Percentiles rank a stretch among this genome's conserved stretches.
phyloP scores from a whole-genome alignment of 2,888 invertebrate genomes.

The Exephanes ischioxanthus region DNA sequence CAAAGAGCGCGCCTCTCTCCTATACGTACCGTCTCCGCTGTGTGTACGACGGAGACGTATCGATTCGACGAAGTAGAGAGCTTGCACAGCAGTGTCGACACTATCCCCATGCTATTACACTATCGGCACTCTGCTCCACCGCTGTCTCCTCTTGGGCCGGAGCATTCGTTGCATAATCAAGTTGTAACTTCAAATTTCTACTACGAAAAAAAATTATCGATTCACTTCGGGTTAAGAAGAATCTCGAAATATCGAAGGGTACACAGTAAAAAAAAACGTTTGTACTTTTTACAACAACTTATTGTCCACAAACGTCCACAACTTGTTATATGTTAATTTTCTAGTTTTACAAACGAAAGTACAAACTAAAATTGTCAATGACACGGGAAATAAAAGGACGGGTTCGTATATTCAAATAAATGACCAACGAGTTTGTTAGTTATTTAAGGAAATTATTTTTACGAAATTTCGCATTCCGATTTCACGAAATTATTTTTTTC shows the following conservation, averaged over 20 bases:
- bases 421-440: no score
- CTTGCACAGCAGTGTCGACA: slow-evolving; percentile 41
- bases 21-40: neutral
- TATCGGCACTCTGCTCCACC: neutral
- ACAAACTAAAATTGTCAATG: no score
- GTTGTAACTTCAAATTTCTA: neutral
- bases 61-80: slow-evolving; percentile 31
- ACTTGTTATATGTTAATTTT: no score
- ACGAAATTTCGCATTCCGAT: no score
- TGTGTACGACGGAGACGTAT: slow-evolving; percentile 36
- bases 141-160: neutral
- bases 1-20: slow-evolving; percentile 19
- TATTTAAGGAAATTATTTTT: no score
- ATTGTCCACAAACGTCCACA: no score
- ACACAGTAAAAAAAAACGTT: no score
- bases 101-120: neutral
- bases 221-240: neutral
- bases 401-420: no score
- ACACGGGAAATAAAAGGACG: no score
- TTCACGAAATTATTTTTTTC: no score
- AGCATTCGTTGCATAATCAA: slow-evolving; percentile 4
- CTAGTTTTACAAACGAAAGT: no score
- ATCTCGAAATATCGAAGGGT: neutral
- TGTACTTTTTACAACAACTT: no score
- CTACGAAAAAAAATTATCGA: neutral